These are phyloP conservation scores for Stenchaetothrips biformis DNA, from an alignment of 2,888 invertebrate genomes.

Conservation along the genomic window DNA sequence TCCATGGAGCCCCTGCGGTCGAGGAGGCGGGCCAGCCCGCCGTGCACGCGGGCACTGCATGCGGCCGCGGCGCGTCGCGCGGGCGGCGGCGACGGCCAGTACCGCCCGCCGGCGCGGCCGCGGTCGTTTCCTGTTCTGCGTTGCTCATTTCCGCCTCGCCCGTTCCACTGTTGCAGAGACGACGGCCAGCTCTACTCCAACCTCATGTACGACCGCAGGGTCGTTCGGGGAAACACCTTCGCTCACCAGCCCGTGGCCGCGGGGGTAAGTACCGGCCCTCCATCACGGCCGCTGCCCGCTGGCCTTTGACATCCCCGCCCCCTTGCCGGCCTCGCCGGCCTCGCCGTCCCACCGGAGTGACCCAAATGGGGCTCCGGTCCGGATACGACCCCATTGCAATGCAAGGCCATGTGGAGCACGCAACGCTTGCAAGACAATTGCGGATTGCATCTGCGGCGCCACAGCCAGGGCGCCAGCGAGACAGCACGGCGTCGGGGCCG, in stretches of 20 bases:
- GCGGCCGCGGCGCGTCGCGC: too few relatives aligned
- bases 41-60: too few relatives aligned
- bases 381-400: too few relatives aligned
- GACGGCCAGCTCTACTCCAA: slow-evolving; percentile 61
- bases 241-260: slow-evolving; percentile 48
- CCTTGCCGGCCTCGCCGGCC: background rate
- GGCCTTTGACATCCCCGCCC: background rate
- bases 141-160: too few relatives aligned
- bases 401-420: slow-evolving; percentile 23
- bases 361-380: too few relatives aligned
- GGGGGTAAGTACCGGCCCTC: slow-evolving; percentile 40
- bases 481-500: background rate
- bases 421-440: slow-evolving; percentile 2
- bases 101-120: too few relatives aligned
- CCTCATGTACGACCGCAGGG: slow-evolving; percentile 84
- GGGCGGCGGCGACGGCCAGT: too few relatives aligned
- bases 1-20: too few relatives aligned
- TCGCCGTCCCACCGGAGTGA: too few relatives aligned
- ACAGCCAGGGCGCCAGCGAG: slow-evolving; percentile 27
- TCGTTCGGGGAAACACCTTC: slow-evolving; percentile 79
- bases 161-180: slow-evolving; percentile 48
- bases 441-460: background rate
- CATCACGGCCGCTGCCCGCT: background rate
- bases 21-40: too few relatives aligned
- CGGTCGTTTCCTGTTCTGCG: too few relatives aligned